phyloP scores from a whole-genome alignment of 2,113 vertebrate species.

The Lagenorhynchus albirostris region DNA sequence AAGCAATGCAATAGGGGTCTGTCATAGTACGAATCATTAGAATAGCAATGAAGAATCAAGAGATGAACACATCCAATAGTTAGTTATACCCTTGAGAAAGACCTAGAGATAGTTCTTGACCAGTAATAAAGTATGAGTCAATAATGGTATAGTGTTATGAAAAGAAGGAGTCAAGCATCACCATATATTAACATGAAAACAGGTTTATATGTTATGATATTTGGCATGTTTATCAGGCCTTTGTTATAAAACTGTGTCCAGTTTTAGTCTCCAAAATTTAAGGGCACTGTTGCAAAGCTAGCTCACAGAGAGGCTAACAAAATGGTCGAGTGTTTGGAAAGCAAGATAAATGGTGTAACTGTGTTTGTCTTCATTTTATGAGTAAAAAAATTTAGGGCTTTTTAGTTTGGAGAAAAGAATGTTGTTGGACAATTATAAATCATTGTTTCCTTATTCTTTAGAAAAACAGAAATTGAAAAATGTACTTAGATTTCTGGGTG shows the following conservation, averaged over 20 bases:
- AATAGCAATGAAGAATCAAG: background rate
- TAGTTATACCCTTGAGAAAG: background rate
- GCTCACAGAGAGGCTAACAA: background rate
- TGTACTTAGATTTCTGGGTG: background rate
- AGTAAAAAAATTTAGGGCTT: background rate
- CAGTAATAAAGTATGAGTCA: background rate
- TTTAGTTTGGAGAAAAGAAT: background rate
- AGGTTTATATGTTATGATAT: background rate
- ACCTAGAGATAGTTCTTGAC: background rate
- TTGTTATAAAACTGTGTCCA: background rate
- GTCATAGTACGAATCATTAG: background rate
- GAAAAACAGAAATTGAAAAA: background rate
- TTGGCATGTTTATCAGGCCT: background rate
- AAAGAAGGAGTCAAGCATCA: background rate
- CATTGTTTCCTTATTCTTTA: background rate
- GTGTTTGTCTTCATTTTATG: background rate
- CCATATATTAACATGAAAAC: background rate
- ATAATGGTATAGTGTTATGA: accelerated
- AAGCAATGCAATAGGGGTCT: accelerated
- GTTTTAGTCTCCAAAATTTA: background rate
- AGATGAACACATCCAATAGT: accelerated
- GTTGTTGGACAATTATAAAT: background rate
- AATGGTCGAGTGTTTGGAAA: background rate
- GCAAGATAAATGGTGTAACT: background rate
- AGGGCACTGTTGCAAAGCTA: background rate